These are phyloP conservation scores for Calyptommatus sinebrachiatus DNA, from an alignment of 2,113 vertebrate species.

Conservation along the genomic window DNA sequence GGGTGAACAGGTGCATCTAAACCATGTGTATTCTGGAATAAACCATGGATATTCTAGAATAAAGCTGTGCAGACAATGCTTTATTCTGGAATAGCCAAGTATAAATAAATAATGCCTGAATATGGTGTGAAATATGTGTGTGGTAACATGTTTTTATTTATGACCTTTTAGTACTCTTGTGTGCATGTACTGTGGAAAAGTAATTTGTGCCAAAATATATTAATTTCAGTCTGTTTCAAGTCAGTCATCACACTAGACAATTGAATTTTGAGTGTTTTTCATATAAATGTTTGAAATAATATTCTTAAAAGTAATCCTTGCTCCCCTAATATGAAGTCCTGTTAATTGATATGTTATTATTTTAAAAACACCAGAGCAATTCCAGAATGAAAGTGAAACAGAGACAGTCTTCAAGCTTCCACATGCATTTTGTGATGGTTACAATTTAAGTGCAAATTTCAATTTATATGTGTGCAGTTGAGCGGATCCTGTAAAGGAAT, in stretches of 20 bases:
- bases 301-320: not conserved
- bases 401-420: not conserved
- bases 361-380: not conserved
- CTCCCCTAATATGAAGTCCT: not conserved
- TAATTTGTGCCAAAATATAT: constrained; percentile 28
- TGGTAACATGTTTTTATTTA: constrained; percentile 1
- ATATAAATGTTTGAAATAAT: constrained; percentile 8
- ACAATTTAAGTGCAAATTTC: not conserved
- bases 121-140: too few species aligned
- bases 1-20: too few species aligned
- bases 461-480: not conserved
- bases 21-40: too few species aligned
- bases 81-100: too few species aligned
- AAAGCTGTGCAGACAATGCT: too few species aligned
- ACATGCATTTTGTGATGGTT: fast-evolving
- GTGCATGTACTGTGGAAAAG: constrained; percentile 5
- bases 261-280: not conserved
- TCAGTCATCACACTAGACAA: constrained; percentile 10
- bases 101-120: too few species aligned
- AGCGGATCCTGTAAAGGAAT: not conserved
- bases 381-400: not conserved
- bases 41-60: too few species aligned
- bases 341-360: not conserved
- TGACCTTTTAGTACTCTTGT: constrained; percentile 4
- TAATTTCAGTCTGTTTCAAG: not conserved